These are phyloP conservation scores for Patiria pectinifera DNA, from an alignment of 53 echinoderm and acorn worm genomes.

Conservation along the genomic window DNA sequence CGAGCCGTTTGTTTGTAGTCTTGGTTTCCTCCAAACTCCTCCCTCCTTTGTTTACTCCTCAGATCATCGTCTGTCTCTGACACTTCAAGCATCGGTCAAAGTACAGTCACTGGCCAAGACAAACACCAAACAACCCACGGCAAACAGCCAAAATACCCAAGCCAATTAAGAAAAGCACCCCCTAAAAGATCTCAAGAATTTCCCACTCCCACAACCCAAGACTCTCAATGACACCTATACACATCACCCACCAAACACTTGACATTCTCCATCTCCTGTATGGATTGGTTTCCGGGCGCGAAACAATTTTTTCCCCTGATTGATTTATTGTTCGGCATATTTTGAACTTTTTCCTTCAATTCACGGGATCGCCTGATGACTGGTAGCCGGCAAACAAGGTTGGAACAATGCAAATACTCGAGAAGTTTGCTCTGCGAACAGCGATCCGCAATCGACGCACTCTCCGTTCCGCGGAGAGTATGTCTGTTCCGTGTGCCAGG, in stretches of 20 bases:
- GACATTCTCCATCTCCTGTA: neutral
- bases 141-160: neutral
- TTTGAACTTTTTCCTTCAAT: slow-evolving; percentile 10
- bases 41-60: neutral
- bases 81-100: slow-evolving; percentile 1
- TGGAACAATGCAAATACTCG: slow-evolving; percentile 9
- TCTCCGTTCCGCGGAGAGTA: neutral
- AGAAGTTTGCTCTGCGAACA: neutral
- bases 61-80: neutral
- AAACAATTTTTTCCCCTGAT: neutral
- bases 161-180: slow-evolving; percentile 19
- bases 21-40: neutral
- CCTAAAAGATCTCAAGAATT: neutral
- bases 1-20: neutral
- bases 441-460: slow-evolving; percentile 18
- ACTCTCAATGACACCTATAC: neutral
- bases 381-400: slow-evolving; percentile 35
- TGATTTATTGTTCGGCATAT: slow-evolving; percentile 10
- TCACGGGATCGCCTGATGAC: neutral
- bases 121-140: slow-evolving; percentile 20
- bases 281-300: neutral
- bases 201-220: neutral
- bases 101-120: slow-evolving; percentile 25
- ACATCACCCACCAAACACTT: neutral
- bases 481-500: neutral